Evolutionary conservation across 92 coral and sea anemone genomes (phyloP), one percentile per base, ranked within the genome.

Genomic region (Muricea muricata): DNA sequence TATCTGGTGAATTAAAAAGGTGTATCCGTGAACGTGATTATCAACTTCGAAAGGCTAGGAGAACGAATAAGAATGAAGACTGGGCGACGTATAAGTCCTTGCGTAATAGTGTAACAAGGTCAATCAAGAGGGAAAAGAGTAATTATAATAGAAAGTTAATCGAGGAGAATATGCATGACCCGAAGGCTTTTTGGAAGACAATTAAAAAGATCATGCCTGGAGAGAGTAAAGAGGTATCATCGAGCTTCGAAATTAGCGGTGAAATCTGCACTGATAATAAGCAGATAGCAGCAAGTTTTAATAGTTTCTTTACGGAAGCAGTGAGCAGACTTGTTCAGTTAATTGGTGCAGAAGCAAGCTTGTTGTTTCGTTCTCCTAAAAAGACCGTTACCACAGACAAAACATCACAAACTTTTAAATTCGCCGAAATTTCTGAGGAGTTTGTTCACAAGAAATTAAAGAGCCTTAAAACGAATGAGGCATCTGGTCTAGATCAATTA

Each of bases 11-110:
- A 12, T 61, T 85, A 30, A 85, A 85, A 46, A 31, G 30, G 23
- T 29, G 39, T 57, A 85, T 85, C n/a, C 75, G 86, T 17, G 54
- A 85, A 18, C 85, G 85, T 18, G 85, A 85, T 61, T 79, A 57
- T 55, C 69, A 61, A 45, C 66, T 85, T 56, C 76, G 28, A 35
- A 85, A 79, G 61, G 87, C 89, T 31, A 79, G 89, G 26, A 85
- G 79, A 85, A 40, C 84, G 23, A 25, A 73, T 33, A 37, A 37
- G 9, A 9, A 4, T 37, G 42, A 37, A 37, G 42, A 37, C 42
- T 37, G 42, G 42, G 5, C 42, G 42, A 9, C 42, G 42, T 37
- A 37, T 37, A 37, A 9, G 9, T 4, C 4, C 4, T 37, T 37
- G 42, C 42, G 42, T 37, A 37, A 37, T 9, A 4, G 9, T 37